Conservation (phyloP, 2,888 invertebrate genomes). For the Mesochorus sp. region DNA sequence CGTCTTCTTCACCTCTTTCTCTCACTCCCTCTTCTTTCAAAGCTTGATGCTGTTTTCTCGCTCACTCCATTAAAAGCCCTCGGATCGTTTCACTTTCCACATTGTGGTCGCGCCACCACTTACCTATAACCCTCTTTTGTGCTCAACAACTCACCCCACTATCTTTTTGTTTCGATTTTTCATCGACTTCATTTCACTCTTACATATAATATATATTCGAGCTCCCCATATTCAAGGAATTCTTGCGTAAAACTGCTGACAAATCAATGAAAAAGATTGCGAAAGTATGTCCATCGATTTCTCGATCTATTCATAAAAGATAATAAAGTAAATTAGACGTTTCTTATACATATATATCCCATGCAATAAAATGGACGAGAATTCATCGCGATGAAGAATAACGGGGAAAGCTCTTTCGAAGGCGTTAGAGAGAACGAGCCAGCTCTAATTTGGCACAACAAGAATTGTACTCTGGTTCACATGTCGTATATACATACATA, state of each 20-base stretch:
- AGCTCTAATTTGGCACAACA: conserved; percentile 38
- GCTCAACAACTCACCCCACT: conserved; percentile 51
- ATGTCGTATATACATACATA: background rate
- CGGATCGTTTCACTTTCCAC: conserved; percentile 80
- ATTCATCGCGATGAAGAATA: conserved; percentile 34
- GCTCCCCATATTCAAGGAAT: too few relatives aligned
- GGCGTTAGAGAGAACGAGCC: conserved; percentile 6
- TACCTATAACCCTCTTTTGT: conserved; percentile 64
- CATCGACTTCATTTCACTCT: background rate
- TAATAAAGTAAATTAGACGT: background rate
- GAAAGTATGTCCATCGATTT: background rate
- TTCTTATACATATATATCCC: background rate
- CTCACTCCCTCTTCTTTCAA: conserved; percentile 69
- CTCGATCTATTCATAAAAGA: background rate
- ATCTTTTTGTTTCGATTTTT: conserved; percentile 51
- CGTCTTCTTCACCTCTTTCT: conserved; percentile 56
- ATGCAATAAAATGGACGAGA: background rate
- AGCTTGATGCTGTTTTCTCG: conserved; percentile 77
- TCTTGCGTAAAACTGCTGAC: background rate
- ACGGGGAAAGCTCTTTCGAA: background rate
- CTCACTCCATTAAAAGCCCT: conserved; percentile 80
- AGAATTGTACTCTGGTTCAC: conserved; percentile 6
- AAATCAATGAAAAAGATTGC: background rate
- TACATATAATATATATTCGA: too few relatives aligned
- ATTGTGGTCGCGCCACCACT: conserved; percentile 74